These are phyloP conservation scores for Neria commutata DNA, from an alignment of 2,888 invertebrate genomes.

Conservation along the genomic window DNA sequence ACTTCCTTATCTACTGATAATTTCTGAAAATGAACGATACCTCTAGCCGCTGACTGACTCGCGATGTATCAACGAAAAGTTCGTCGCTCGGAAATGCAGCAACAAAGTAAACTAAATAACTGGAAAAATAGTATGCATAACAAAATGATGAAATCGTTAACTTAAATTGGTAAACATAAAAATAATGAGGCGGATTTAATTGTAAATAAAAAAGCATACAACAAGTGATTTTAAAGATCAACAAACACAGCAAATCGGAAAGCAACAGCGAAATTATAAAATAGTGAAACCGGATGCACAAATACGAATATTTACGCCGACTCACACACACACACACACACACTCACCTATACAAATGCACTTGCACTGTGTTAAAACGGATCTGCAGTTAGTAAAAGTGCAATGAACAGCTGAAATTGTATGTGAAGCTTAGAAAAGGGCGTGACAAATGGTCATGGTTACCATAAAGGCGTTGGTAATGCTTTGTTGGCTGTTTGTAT, in stretches of 20 bases:
- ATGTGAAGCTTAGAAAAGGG: slow-evolving; percentile 47
- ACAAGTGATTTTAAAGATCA: slow-evolving; percentile 16
- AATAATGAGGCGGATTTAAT: too few species aligned
- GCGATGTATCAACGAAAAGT: too few species aligned
- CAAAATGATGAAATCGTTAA: too few species aligned
- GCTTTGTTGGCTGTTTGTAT: too few species aligned
- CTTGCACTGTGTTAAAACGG: slow-evolving; percentile 27
- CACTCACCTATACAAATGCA: slow-evolving; percentile 20
- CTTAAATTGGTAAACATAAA: too few species aligned
- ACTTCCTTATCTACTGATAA: too few species aligned
- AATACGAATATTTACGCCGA: neutral
- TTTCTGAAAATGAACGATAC: too few species aligned
- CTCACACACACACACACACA: slow-evolving; percentile 1
- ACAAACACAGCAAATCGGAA: slow-evolving; percentile 24
- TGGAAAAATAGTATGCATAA: too few species aligned
- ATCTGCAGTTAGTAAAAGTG: slow-evolving; percentile 37
- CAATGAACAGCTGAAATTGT: slow-evolving; percentile 52
- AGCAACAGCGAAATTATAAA: slow-evolving; percentile 8
- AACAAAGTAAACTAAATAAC: too few species aligned
- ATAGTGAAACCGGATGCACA: slow-evolving; percentile 7
- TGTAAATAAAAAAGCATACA: slow-evolving; percentile 11
- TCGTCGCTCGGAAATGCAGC: too few species aligned
- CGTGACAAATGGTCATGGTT: slow-evolving; percentile 32
- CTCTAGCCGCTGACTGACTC: too few species aligned
- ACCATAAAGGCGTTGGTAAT: too few species aligned